Evolutionary conservation across 2,113 vertebrate genomes (phyloP).

Genomic region (Anas platyrhynchos): DNA sequence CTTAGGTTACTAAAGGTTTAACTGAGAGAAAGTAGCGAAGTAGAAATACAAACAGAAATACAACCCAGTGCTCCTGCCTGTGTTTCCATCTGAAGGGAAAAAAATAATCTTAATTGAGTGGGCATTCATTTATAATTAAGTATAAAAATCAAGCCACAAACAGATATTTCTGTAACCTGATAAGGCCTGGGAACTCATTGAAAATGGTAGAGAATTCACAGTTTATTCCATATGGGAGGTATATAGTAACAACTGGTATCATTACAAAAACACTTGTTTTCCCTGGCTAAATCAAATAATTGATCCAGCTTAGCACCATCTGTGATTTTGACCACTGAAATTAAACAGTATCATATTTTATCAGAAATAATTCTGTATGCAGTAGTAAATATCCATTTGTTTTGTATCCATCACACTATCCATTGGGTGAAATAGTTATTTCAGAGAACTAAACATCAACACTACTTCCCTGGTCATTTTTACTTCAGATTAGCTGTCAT

Average conservation of each 20-base stretch:
- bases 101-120: neutral
- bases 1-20: neutral
- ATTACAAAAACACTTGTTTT: neutral
- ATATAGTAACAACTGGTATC: neutral
- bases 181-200: neutral
- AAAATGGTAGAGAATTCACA: neutral
- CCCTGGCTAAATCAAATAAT: neutral
- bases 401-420: neutral
- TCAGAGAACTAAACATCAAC: neutral
- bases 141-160: neutral
- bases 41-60: neutral
- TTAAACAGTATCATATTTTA: neutral
- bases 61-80: neutral
- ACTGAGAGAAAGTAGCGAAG: neutral
- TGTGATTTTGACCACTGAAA: neutral
- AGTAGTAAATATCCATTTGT: neutral
- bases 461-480: neutral
- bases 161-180: neutral
- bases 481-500: neutral
- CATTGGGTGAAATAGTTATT: neutral
- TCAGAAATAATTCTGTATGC: neutral
- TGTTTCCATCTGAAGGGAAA: neutral
- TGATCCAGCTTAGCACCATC: neutral
- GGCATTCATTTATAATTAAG: neutral
- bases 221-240: neutral